Conservation (phyloP, 2,797 vertebrate species). For the Acomys russatus region DNA sequence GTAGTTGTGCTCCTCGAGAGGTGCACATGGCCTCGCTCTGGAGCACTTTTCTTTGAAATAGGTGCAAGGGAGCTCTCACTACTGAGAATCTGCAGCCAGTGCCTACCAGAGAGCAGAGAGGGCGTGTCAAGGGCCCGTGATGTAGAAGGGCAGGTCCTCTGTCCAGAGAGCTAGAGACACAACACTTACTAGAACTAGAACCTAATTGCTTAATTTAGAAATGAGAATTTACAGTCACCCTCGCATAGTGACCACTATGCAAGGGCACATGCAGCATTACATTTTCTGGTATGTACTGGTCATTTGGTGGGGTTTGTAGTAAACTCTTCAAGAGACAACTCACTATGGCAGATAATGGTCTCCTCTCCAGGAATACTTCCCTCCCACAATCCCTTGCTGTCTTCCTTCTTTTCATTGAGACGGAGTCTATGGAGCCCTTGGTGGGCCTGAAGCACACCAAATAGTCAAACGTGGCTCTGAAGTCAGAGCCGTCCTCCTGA, state of each 20-base stretch:
- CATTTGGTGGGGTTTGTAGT: not conserved
- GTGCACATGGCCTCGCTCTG: constrained; percentile 49
- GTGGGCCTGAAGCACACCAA: not conserved
- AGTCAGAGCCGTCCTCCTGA: not conserved
- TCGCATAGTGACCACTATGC: not conserved
- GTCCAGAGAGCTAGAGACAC: not conserved
- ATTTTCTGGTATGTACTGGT: not conserved
- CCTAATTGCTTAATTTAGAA: not conserved
- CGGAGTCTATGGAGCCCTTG: not conserved
- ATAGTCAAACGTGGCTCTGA: not conserved
- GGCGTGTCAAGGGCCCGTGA: not conserved
- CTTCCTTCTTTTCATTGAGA: not conserved
- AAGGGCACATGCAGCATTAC: not conserved
- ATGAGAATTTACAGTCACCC: not conserved
- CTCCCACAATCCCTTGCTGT: not conserved
- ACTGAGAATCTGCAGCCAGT: constrained; percentile 3
- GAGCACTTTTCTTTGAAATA: constrained; percentile 15
- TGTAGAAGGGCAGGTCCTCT: not conserved
- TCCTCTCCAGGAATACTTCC: not conserved
- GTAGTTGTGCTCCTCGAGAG: constrained; percentile 77
- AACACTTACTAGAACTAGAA: constrained; percentile 23
- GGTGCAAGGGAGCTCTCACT: not conserved
- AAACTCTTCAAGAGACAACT: not conserved
- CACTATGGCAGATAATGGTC: not conserved
- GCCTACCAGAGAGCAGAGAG: not conserved